Percentiles rank a stretch among this genome's conserved stretches.
Evolutionary conservation across 2,797 vertebrate species (phyloP).

Genomic region (Sebastiscus albofasciatus): DNA sequence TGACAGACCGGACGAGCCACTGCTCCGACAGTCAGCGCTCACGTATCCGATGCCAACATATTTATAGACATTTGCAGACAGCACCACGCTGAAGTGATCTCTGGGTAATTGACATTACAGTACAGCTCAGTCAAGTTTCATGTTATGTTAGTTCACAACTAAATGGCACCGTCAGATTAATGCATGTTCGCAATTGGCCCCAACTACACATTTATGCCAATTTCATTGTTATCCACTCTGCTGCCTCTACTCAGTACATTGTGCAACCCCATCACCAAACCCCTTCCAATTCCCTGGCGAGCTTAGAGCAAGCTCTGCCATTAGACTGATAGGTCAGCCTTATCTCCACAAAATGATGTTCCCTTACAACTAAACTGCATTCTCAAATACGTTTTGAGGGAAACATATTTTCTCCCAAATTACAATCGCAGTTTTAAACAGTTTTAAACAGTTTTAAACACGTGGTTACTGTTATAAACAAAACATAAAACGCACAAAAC

Average conservation of each 20-base stretch:
- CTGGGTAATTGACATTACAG: neutral
- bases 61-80: neutral
- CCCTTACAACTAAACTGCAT: too few relatives aligned
- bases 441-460: too few relatives aligned
- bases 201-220: neutral
- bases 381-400: too few relatives aligned
- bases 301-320: neutral
- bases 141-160: neutral
- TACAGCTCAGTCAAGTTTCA: neutral
- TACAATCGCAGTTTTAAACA: too few relatives aligned
- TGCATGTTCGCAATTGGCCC: neutral
- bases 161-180: neutral
- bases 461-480: too few relatives aligned
- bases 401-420: too few relatives aligned
- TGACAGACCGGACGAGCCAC: slow-evolving; percentile 28
- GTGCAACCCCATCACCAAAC: neutral
- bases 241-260: neutral
- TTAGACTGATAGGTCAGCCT: too few relatives aligned
- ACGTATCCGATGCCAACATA: neutral
- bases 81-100: neutral
- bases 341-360: too few relatives aligned
- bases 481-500: too few relatives aligned
- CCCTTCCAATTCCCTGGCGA: neutral
- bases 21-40: neutral
- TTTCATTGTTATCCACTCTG: neutral